These are phyloP conservation scores for Drosophila nikananu DNA, from an alignment of 1,140 invertebrate species.

Conservation along the genomic window DNA sequence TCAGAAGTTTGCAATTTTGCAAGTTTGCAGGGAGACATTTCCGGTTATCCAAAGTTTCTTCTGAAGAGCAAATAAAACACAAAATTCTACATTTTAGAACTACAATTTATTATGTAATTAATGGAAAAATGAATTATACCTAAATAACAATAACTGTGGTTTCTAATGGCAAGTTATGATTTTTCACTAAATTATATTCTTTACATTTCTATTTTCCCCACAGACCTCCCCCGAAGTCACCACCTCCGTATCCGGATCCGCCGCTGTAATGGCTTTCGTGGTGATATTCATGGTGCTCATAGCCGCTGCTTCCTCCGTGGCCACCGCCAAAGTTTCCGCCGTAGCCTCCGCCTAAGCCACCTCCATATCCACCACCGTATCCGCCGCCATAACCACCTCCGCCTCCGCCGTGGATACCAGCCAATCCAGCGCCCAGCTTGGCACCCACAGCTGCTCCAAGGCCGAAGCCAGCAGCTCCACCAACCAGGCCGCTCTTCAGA, in stretches of 20 bases:
- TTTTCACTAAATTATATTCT: slow-evolving; percentile 13
- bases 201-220: slow-evolving; percentile 61
- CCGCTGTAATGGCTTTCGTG: slow-evolving; percentile 67
- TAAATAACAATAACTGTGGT: slow-evolving; percentile 56
- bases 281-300: slow-evolving; percentile 69
- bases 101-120: neutral
- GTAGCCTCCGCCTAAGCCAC: slow-evolving; percentile 36
- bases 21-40: too few species aligned
- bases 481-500: slow-evolving; percentile 56
- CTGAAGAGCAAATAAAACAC: neutral
- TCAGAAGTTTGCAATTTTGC: too few species aligned
- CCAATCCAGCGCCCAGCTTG: slow-evolving; percentile 26
- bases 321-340: slow-evolving; percentile 32
- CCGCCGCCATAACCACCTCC: slow-evolving; percentile 52
- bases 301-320: slow-evolving; percentile 42
- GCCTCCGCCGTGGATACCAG: slow-evolving; percentile 9
- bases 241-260: slow-evolving; percentile 44
- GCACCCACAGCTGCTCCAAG: slow-evolving; percentile 39
- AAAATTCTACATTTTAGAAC: too few species aligned
- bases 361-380: slow-evolving; percentile 46
- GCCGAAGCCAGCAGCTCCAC: slow-evolving; percentile 49
- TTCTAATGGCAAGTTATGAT: slow-evolving; percentile 45
- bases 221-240: slow-evolving; percentile 33
- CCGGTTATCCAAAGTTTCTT: neutral
- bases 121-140: slow-evolving; percentile 50